A percentile compares a stretch with the other conserved stretches of the same genome.
Evolutionary conservation across 2,797 vertebrate genomes (phyloP).

Genomic region (Acipenser oxyrinchus): DNA sequence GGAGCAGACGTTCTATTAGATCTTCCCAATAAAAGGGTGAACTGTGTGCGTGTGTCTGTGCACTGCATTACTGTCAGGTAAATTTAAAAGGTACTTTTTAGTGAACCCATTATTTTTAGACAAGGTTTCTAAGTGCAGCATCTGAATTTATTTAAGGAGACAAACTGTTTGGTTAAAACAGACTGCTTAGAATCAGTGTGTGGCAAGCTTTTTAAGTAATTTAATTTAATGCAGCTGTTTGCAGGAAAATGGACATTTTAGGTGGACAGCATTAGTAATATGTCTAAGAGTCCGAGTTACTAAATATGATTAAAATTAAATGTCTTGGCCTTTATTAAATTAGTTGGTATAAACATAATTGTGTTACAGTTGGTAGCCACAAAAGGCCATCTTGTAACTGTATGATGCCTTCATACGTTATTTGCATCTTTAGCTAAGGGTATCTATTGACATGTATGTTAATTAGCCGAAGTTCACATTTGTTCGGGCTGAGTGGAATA

Average conservation of each 20-base stretch:
- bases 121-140: constrained; percentile 68
- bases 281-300: constrained; percentile 40
- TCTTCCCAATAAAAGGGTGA: constrained; percentile 69
- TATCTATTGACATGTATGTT: background rate
- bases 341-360: constrained; percentile 44
- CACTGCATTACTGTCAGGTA: constrained; percentile 66
- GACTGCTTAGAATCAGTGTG: constrained; percentile 62
- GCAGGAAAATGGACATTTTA: constrained; percentile 48
- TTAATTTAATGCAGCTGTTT: constrained; percentile 58
- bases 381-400: background rate
- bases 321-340: constrained; percentile 47
- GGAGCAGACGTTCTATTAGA: constrained; percentile 66
- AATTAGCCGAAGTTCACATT: background rate
- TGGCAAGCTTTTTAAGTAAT: constrained; percentile 63
- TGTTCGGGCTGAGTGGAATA: too few relatives aligned
- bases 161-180: constrained; percentile 73
- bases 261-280: constrained; percentile 41
- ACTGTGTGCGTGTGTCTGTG: constrained; percentile 42
- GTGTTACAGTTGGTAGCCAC: constrained; percentile 13
- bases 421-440: background rate
- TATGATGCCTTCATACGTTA: background rate
- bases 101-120: constrained; percentile 68
- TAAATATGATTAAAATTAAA: constrained; percentile 48
- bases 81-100: constrained; percentile 66
- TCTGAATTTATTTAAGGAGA: constrained; percentile 72